Evolutionary conservation across 2,113 vertebrate species (phyloP).

Genomic region (Garra rufa): DNA sequence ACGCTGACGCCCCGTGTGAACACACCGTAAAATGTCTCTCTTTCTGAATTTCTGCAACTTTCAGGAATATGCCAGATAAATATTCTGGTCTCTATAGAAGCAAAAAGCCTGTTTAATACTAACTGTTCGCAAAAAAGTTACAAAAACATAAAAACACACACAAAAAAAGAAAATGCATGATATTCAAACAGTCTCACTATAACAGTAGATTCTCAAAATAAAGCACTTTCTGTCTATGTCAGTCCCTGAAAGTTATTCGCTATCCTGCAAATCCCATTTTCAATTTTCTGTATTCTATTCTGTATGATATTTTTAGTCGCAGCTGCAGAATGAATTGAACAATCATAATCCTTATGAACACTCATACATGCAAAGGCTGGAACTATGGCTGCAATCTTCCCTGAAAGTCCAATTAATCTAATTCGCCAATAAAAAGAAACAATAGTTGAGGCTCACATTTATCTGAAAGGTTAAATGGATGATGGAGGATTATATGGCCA

Average conservation of each 20-base stretch:
- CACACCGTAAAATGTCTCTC: too few relatives aligned
- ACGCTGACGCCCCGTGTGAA: too few relatives aligned
- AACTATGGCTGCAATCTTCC: background rate
- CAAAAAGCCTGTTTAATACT: too few relatives aligned
- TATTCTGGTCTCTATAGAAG: too few relatives aligned
- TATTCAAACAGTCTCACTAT: background rate
- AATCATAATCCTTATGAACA: background rate
- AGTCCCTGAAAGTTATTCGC: background rate
- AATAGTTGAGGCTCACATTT: background rate
- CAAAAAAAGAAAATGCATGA: background rate
- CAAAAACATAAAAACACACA: too few relatives aligned
- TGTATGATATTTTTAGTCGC: background rate
- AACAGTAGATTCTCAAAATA: background rate
- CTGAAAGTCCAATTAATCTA: background rate
- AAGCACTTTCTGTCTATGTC: background rate
- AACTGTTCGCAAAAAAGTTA: too few relatives aligned
- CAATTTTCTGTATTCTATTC: background rate
- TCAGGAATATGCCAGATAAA: too few relatives aligned
- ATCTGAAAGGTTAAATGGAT: slow-evolving; percentile 6
- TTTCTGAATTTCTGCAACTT: too few relatives aligned
- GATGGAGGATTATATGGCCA: background rate
- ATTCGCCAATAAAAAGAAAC: background rate
- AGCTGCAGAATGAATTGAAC: background rate
- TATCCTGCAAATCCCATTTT: background rate
- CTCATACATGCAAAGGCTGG: background rate